These are phyloP conservation scores for Alsophila aescularia DNA, from an alignment of 2,888 invertebrate species.

Conservation along the genomic window DNA sequence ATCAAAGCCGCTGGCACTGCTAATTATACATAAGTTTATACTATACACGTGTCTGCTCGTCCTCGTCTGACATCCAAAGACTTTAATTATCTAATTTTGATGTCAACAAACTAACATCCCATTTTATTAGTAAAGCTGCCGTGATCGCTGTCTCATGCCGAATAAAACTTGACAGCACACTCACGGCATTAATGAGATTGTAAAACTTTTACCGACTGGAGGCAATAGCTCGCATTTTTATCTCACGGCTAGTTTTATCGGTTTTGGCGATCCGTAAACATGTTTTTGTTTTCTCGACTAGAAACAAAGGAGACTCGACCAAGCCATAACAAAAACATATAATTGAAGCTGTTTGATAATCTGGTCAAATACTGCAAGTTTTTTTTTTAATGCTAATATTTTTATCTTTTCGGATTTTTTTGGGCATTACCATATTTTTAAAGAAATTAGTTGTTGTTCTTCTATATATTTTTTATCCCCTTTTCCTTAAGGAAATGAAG, in stretches of 20 bases:
- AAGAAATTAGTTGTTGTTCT: too few relatives aligned
- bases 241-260: constrained; percentile 45
- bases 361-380: too few relatives aligned
- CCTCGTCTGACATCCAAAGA: not conserved
- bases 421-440: too few relatives aligned
- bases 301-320: not conserved
- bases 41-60: not conserved
- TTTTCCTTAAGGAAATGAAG: too few relatives aligned
- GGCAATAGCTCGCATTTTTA: constrained; percentile 43
- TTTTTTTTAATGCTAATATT: too few relatives aligned
- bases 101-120: constrained; percentile 12
- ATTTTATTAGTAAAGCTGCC: constrained; percentile 29
- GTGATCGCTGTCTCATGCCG: constrained; percentile 47
- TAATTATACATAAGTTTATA: too few relatives aligned
- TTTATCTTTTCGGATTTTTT: too few relatives aligned
- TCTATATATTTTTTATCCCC: too few relatives aligned
- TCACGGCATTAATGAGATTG: constrained; percentile 68
- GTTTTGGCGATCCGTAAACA: constrained; percentile 36
- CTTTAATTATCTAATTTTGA: not conserved
- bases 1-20: too few relatives aligned
- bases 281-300: constrained; percentile 27
- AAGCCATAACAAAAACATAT: too few relatives aligned
- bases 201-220: constrained; percentile 62
- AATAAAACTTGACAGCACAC: constrained; percentile 58
- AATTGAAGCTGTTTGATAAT: too few relatives aligned